Evolutionary conservation across 30 jellyfish, hydroid and myxozoan genomes (phyloP), one percentile per base, ranked within the genome.

Genomic region (Cassiopea xamachana): DNA sequence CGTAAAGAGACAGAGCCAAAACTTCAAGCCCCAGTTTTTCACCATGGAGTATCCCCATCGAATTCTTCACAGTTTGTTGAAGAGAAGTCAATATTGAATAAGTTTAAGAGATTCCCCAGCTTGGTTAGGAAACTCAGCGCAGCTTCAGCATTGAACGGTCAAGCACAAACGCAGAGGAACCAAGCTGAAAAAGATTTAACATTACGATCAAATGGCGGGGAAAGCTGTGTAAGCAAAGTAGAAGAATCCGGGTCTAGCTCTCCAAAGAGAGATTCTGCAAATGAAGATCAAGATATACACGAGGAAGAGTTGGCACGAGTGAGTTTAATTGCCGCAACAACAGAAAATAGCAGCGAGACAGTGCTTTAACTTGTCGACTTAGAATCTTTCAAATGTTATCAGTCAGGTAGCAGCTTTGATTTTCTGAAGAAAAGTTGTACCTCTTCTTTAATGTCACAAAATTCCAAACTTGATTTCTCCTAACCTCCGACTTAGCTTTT

Each of bases 81-180:
- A 61, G 93, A 85, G 60, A 77, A 62, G 39, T 74, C 85, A 19
- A 61, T 87, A 8, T 70, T 87, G 83, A 78, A n/a, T 7, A 76
- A 67, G 27, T 69, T 87, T 68, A 73, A 69, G 69, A 60, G 94
- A 64, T 46, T 87, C 46, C 86, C 94, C 1, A 75, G 89, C 77
- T 46, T 87, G 13, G 94, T 87, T 1, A 86, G 94, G 71, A 87
- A 87, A 69, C 16, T 62, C 39, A 87, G 94, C 49, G 80, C 67
- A 46, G 74, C 93, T 13, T 76, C 94, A 5, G 73, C 88, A 27
- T 45, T 64, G 79, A 87, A 87, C 77, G 94, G 94, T n/a, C 94
- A 87, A 50, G 94, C 94, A 2, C 76, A 62, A 51, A 7, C 64
- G 19, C 83, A 60, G 17, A 64, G 77, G 69, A 80, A 87, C 73